These are phyloP conservation scores for Onychorhynchus coronatus DNA, from an alignment of 2,113 vertebrate species.

Conservation along the genomic window DNA sequence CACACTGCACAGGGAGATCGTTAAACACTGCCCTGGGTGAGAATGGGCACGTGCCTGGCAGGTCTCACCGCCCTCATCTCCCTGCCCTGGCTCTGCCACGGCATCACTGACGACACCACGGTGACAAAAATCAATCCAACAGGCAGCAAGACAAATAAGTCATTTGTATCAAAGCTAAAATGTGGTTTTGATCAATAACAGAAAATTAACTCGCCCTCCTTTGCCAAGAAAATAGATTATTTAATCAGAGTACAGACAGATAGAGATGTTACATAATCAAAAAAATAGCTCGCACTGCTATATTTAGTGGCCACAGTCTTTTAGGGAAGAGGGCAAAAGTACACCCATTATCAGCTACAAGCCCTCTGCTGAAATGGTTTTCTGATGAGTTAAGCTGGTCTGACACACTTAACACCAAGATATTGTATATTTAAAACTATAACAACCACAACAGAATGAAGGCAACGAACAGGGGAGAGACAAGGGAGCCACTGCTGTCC, in stretches of 20 bases:
- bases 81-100: not conserved
- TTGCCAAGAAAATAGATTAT: conserved; percentile 60
- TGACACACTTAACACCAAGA: not conserved
- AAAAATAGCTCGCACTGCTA: not conserved
- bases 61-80: not conserved
- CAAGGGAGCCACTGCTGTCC: not conserved
- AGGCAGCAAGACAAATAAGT: conserved; percentile 47
- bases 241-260: conserved; percentile 41
- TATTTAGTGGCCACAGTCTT: conserved; percentile 21
- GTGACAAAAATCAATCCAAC: conserved; percentile 57
- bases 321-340: conserved; percentile 13
- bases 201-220: conserved; percentile 39
- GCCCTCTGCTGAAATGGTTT: not conserved
- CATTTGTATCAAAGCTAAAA: conserved; percentile 41
- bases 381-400: conserved; percentile 15
- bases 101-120: not conserved
- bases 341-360: not conserved
- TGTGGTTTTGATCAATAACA: conserved; percentile 46
- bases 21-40: not conserved
- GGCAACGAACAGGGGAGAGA: not conserved
- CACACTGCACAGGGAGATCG: not conserved
- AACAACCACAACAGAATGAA: not conserved
- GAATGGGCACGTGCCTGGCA: not conserved
- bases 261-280: conserved; percentile 42
- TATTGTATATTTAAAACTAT: not conserved